Conservation (phyloP, 2,888 invertebrate species). For the Oithona nana region DNA sequence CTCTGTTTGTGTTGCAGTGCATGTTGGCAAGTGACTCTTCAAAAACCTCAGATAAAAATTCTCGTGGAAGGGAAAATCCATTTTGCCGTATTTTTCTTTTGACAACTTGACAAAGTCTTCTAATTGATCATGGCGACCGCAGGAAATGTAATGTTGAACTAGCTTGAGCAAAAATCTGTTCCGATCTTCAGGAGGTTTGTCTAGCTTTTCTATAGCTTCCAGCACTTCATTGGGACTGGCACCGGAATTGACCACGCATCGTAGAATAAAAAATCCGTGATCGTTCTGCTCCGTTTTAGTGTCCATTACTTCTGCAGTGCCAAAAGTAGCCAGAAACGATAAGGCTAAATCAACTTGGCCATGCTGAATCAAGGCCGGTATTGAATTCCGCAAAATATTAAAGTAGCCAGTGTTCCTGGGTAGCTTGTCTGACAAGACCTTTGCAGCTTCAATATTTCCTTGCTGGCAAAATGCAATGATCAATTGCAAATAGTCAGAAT, state of each 20-base stretch:
- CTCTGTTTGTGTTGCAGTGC: too few relatives aligned
- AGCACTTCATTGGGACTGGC: background rate
- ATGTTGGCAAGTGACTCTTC: too few relatives aligned
- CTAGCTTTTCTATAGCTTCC: background rate
- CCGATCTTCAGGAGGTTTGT: background rate
- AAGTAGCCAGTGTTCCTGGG: constrained; percentile 11
- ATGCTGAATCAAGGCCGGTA: background rate
- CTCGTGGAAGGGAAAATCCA: too few relatives aligned
- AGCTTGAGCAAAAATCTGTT: background rate
- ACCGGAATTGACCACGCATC: background rate
- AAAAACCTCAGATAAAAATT: too few relatives aligned
- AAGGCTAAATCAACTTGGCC: background rate
- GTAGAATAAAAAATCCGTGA: background rate
- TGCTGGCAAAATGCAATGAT: background rate
- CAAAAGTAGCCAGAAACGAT: background rate
- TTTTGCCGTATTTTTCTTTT: background rate
- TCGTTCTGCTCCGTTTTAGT: background rate
- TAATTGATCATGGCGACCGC: background rate
- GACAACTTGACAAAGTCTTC: background rate
- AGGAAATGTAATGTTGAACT: background rate
- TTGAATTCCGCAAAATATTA: background rate
- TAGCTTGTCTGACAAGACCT: background rate
- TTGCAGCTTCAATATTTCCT: background rate
- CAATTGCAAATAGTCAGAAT: constrained; percentile 9
- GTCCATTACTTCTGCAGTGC: background rate